Evolutionary conservation across 2,797 vertebrate genomes (phyloP).

Genomic region (Smutsia temminckii): DNA sequence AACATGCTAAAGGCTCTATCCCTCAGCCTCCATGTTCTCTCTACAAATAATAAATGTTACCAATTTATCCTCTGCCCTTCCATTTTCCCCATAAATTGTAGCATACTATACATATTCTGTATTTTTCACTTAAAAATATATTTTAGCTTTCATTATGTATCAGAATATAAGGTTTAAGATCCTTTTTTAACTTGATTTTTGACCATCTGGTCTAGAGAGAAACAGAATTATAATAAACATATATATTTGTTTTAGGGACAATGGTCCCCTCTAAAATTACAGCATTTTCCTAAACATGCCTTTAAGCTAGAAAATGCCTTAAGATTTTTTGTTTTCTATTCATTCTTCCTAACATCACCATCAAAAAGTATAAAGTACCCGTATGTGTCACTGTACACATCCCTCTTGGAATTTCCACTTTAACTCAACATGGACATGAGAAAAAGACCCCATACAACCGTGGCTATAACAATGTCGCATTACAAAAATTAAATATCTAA

Average conservation of each 20-base stretch:
- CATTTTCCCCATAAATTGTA: background rate
- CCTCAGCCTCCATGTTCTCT: background rate
- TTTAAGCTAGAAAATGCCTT: background rate
- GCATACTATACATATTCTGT: background rate
- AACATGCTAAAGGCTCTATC: background rate
- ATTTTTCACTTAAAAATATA: background rate
- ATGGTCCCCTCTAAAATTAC: background rate
- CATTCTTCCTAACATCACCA: background rate
- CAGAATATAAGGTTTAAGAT: background rate
- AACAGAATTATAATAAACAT: background rate
- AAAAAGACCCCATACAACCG: background rate
- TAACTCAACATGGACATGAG: background rate
- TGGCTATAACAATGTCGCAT: background rate
- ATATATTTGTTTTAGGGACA: background rate
- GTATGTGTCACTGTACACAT: background rate
- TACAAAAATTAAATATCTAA: background rate
- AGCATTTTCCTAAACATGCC: background rate
- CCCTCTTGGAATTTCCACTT: slow-evolving; percentile 18
- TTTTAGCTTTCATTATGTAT: background rate
- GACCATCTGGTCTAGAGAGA: background rate
- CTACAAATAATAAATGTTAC: background rate
- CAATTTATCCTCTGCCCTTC: background rate
- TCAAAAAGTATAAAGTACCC: background rate
- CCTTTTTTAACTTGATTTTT: background rate
- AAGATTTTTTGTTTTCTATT: background rate